Evolutionary conservation across 2,888 invertebrate genomes (phyloP), one percentile per base, ranked within the genome.

Genomic region (Cylindroiulus punctatus): DNA sequence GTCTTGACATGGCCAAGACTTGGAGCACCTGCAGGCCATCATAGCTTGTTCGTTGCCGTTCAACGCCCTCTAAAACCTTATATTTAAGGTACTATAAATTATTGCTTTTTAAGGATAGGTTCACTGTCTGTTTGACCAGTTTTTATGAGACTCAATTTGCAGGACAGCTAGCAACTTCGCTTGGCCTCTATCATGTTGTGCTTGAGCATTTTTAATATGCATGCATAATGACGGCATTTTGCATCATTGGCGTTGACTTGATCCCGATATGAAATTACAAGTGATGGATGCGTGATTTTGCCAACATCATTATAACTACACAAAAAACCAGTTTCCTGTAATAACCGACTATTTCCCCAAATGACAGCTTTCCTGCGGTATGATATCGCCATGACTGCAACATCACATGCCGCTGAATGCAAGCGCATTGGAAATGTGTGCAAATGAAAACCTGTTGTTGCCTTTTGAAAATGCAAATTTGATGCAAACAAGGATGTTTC

Each of bases 391-490:
- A 76, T 76, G 76, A 30, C 26, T 26, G 76, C 4, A 76, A 76
- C 76, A 14, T 76, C 76, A 76, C 76, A 17, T 76, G 76, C 30
- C 14, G 14, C 30, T 26, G 30, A 26, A 76, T 76, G 76, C 76
- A 76, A 8, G 30, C 26, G 76, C 30, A 76, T 76, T 76, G 12
- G 14, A 22, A 76, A 14, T 76, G 76, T 30, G 26, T 76, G 30
- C 76, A 76, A 76, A 76, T 76, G 26, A 7, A 30, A 76, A 76
- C 76, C 76, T 76, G 76, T 76, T 76, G 76, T 30, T 76, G 26
- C 76, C 76, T 76, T 76, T 30, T 76, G 76, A 76, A 76, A 76
- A 76, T 76, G 76, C 76, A 76, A 30, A 76, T 76, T 76, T 76
- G 30, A 76, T 76, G 76, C 76, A 76, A 76, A 76, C 76, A 76